Base-by-base conservation (phyloP, 2,113 vertebrate genomes). In the Thinocorus orbignyianus region DNA sequence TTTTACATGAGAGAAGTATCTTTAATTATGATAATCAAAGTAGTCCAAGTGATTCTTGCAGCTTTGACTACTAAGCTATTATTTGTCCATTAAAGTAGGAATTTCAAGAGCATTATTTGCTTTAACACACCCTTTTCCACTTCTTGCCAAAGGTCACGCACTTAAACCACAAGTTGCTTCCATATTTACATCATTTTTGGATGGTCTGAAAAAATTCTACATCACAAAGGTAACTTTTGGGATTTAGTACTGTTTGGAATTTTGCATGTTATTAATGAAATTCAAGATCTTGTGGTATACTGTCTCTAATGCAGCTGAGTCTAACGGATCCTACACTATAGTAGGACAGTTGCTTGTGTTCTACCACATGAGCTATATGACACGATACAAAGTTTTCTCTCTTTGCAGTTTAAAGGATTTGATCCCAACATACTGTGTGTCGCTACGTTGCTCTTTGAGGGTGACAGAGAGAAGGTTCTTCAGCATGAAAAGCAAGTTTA, bases 401-500 rank as follows among this genome's bases (percentile, higher is more conserved):
- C 96, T 97, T 95, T 95, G 84, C 97, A 99, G 99, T 99, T 99
- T 97, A 99, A 99, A 99, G 99, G 99, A 80, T 99, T 99, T 96
- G 99, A 99, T 98, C 99, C 98, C 55, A 98, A 99, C 96, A 79
- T 97, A 72, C 84, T 99, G 95, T 99, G 99, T 96, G 99, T 99
- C 66, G 99, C 99, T 88, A 99, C 99, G 5, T 98, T 99, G 90
- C 98, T 99, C 84, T 99, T 99, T 86, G 99, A 99, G 79, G 99
- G 99, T 48, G 98, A 99, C 93, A 98, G 99, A 61, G 99, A 99
- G 97, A 99, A 98, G 95, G 99, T 99, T 95, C 98, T 99, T 97
- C 99, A 99, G 97, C 99, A 99, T 60, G 99, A 99, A 97, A 99
- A 99, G 93, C 99, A 99, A 97, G 99, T 99, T 76, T 99, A 99